Evolutionary conservation across 2,113 vertebrate genomes (phyloP), one percentile per base, ranked within the genome.

Genomic region (Mystacornis crossleyi): DNA sequence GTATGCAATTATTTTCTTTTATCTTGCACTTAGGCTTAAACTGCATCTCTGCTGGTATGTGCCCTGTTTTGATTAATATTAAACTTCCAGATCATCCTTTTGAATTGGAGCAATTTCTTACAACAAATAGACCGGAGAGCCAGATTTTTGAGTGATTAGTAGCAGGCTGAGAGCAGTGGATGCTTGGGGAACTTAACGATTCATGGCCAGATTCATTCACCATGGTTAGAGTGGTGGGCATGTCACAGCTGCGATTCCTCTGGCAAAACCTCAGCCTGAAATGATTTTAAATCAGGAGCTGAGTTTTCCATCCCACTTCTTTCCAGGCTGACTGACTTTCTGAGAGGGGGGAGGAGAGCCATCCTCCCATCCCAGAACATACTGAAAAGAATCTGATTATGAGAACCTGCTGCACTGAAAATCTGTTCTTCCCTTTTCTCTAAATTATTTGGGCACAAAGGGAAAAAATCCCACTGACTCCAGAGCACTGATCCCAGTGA

Each of bases 81-180:
- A 96, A 97, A 97, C 95, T 97, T 96, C 86, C 92, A 92, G 93
- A 89, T 98, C 97, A 98, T 97, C 90, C 96, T 96, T 96, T 93
- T 86, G 95, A 97, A 97, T 87, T 97, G 95, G 93, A 96, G 96
- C 94, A 95, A 97, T 98, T 97, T 97, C 96, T 97, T 98, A 97
- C 14, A 25, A 95, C 89, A 97, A 97, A 96, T 84, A 92, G 93
- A 95, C 75, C 75, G 43, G 94, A 95, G 95, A 96, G 95, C n/a
- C 85, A 77, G 95, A 94, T 93, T 97, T 92, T 95, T 97, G 96
- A 97, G 95, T 97, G 97, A 98, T 97, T 97, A 97, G 96, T 51
- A 92, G 93, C 95, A 80, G 96, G 86, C 96, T 97, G 95, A 86
- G 94, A 93, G 81, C 11, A 0, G 70, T 84, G 80, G 92, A 87